phyloP scores from a whole-genome alignment of 2,113 vertebrate genomes.

The Pycnonotus jocosus region DNA sequence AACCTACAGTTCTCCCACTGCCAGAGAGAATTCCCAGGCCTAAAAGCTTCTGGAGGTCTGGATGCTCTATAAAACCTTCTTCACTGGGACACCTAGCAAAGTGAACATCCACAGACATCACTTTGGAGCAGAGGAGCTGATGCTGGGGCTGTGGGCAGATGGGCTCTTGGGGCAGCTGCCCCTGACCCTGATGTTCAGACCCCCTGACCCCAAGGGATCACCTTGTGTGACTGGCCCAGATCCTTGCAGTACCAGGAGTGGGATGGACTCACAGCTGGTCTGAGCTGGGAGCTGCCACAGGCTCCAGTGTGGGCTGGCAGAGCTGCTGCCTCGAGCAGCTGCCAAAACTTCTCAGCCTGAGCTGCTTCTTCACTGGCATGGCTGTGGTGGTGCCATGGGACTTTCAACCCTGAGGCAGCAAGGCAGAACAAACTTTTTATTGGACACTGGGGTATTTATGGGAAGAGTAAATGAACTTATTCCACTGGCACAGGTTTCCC shows the following conservation, averaged over 20 bases:
- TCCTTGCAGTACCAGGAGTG: background rate
- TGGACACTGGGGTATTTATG: too few relatives aligned
- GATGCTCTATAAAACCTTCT: background rate
- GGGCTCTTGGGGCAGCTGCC: background rate
- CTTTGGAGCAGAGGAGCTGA: background rate
- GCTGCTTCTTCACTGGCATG: too few relatives aligned
- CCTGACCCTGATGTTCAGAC: background rate
- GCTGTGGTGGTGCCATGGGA: fast-evolving
- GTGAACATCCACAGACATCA: background rate
- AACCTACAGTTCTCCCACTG: background rate
- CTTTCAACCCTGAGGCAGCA: background rate
- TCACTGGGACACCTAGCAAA: background rate
- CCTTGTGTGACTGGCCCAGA: background rate
- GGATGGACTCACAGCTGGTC: background rate
- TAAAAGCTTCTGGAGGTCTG: background rate
- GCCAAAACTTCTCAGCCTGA: background rate
- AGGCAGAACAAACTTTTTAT: background rate
- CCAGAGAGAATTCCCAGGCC: background rate
- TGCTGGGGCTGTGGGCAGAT: background rate
- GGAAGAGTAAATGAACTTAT: background rate
- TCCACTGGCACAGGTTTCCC: background rate
- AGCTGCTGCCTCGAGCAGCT: background rate
- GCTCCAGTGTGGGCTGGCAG: background rate
- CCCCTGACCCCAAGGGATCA: background rate
- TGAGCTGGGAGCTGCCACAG: background rate